These are phyloP conservation scores for Aptenodytes forsteri DNA, from an alignment of 2,113 vertebrate genomes.

Conservation along the genomic window DNA sequence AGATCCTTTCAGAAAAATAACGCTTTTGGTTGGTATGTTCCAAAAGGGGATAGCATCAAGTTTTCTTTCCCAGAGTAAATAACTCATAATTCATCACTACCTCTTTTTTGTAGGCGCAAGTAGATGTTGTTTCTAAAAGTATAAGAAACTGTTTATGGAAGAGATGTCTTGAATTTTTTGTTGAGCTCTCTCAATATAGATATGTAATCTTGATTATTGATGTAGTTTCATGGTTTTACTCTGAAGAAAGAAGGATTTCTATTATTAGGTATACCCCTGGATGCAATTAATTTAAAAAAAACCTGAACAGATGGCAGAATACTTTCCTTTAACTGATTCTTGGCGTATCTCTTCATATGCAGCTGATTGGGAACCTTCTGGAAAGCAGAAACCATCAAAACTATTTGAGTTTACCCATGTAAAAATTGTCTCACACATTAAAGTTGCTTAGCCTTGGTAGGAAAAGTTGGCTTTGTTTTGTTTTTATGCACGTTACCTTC, in stretches of 20 bases:
- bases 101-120: background rate
- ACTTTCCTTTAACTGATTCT: background rate
- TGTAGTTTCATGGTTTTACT: background rate
- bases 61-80: slow-evolving; percentile 19
- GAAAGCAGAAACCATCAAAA: background rate
- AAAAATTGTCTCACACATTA: background rate
- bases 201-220: background rate
- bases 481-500: background rate
- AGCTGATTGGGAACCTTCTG: background rate
- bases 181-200: background rate
- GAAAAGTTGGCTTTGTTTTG: background rate
- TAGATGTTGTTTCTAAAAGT: slow-evolving; percentile 10
- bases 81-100: background rate
- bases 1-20: background rate
- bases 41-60: background rate
- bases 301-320: background rate
- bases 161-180: slow-evolving; percentile 26
- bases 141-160: slow-evolving; percentile 20
- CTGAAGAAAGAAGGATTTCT: background rate
- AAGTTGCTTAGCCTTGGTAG: background rate
- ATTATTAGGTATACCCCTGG: background rate
- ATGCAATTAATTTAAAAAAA: background rate
- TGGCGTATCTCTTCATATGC: background rate
- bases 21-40: background rate
- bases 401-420: background rate